These are phyloP conservation scores for Caradrina kadenii DNA, from an alignment of 2,888 invertebrate species.

Conservation along the genomic window DNA sequence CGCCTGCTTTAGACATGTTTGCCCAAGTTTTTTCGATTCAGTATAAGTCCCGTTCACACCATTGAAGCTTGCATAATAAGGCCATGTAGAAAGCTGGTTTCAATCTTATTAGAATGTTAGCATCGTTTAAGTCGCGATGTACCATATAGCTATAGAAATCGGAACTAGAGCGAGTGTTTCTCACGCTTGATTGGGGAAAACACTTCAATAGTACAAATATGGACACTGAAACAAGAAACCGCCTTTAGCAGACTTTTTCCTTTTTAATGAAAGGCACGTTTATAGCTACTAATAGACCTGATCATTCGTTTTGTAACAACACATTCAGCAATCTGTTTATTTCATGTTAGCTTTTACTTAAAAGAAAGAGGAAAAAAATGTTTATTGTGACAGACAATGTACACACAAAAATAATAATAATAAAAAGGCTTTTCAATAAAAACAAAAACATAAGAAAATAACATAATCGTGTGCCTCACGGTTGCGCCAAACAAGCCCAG, in stretches of 20 bases:
- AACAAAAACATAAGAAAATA: no score
- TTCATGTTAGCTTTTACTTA: no score
- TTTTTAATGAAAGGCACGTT: neutral
- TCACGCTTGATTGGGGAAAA: constrained; percentile 12
- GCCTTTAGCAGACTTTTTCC: neutral
- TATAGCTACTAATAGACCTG: no score
- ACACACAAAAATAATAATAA: no score
- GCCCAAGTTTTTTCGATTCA: constrained; percentile 19
- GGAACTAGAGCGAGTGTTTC: constrained; percentile 16
- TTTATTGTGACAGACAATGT: no score
- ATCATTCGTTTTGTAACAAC: no score
- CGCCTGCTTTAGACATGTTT: neutral
- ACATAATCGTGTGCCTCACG: no score
- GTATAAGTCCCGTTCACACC: constrained; percentile 25
- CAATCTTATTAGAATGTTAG: constrained; percentile 15
- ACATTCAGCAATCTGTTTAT: no score
- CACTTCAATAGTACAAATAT: neutral
- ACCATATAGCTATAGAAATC: constrained; percentile 28
- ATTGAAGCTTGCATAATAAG: constrained; percentile 24
- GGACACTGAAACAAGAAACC: neutral
- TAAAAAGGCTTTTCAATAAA: no score
- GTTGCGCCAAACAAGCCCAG: no score
- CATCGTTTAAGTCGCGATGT: constrained; percentile 8
- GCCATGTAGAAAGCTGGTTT: constrained; percentile 17
- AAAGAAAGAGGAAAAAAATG: no score